Evolutionary conservation across 2,113 vertebrate species (phyloP).

Genomic region (Megaleporinus macrocephalus): DNA sequence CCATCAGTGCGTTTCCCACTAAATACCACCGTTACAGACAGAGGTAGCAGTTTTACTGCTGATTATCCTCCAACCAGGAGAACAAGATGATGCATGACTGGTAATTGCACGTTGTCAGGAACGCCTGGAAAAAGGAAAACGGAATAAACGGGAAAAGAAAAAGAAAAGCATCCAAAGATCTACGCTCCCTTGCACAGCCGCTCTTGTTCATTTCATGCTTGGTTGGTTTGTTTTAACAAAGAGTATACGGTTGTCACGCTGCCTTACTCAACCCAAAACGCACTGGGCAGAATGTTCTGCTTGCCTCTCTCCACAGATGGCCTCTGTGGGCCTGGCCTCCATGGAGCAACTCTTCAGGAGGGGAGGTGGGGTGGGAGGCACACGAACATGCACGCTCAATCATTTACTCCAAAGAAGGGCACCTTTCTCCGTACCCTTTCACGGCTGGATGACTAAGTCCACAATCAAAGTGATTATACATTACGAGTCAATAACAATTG

Average conservation of each 20-base stretch:
- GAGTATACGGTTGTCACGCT: neutral
- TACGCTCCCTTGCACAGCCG: neutral
- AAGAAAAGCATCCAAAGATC: slow-evolving; percentile 20
- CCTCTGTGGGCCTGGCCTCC: neutral
- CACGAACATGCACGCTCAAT: slow-evolving; percentile 4
- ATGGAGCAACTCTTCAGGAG: neutral
- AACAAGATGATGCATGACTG: neutral
- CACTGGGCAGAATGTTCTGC: slow-evolving; percentile 25
- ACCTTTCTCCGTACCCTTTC: neutral
- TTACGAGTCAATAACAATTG: slow-evolving; percentile 11
- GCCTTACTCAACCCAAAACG: slow-evolving; percentile 31
- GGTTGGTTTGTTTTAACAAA: slow-evolving; percentile 22
- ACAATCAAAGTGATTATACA: slow-evolving; percentile 9
- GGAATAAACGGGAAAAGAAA: neutral
- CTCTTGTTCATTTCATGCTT: slow-evolving; percentile 17
- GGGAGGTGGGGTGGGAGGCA: neutral
- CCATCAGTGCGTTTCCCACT: no score
- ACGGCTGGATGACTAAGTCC: neutral
- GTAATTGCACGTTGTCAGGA: neutral
- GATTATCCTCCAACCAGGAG: no score
- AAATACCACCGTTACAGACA: no score
- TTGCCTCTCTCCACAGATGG: neutral
- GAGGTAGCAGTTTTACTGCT: no score
- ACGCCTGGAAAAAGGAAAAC: neutral
- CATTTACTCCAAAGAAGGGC: neutral